A percentile compares a stretch with the other conserved stretches of the same genome.
Conservation (phyloP, 2,113 vertebrate species). For the Rafetus swinhoei region DNA sequence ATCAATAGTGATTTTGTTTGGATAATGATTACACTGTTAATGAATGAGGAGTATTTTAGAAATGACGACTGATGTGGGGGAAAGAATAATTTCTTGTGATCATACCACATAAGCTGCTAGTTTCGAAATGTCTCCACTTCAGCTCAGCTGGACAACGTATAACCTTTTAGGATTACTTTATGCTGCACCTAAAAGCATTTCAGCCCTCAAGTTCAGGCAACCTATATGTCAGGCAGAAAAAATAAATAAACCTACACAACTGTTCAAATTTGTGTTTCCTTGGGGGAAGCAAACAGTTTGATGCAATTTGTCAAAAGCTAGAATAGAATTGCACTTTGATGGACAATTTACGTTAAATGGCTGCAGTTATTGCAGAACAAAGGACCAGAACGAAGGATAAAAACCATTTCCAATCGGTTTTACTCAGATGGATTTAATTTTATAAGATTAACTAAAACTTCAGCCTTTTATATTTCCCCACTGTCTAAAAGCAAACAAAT, state of each 20-base stretch:
- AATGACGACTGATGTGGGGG: background rate
- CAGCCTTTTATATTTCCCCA: background rate
- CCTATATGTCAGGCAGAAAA: conserved; percentile 54
- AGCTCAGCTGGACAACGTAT: conserved; percentile 9
- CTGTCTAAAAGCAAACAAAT: conserved; percentile 45
- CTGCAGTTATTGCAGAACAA: conserved; percentile 66
- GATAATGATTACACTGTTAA: background rate
- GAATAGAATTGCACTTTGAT: conserved; percentile 65
- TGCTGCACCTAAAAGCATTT: conserved; percentile 24
- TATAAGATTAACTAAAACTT: conserved; percentile 61
- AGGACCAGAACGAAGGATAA: conserved; percentile 47
- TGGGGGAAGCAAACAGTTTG: conserved; percentile 62
- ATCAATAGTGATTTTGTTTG: background rate
- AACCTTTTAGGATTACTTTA: conserved; percentile 20
- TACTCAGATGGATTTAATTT: conserved; percentile 67
- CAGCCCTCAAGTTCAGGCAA: conserved; percentile 39
- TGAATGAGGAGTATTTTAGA: conserved; percentile 19
- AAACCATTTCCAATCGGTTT: conserved; percentile 59
- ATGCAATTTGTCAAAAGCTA: conserved; percentile 73
- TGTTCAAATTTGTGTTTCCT: conserved; percentile 60
- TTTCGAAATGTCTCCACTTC: conserved; percentile 25
- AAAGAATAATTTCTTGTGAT: conserved; percentile 45
- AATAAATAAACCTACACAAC: conserved; percentile 9
- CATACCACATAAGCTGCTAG: background rate
- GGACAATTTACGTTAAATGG: conserved; percentile 75